Evolutionary conservation across 2,797 vertebrate genomes (phyloP).

Genomic region (Galaxias olidus): DNA sequence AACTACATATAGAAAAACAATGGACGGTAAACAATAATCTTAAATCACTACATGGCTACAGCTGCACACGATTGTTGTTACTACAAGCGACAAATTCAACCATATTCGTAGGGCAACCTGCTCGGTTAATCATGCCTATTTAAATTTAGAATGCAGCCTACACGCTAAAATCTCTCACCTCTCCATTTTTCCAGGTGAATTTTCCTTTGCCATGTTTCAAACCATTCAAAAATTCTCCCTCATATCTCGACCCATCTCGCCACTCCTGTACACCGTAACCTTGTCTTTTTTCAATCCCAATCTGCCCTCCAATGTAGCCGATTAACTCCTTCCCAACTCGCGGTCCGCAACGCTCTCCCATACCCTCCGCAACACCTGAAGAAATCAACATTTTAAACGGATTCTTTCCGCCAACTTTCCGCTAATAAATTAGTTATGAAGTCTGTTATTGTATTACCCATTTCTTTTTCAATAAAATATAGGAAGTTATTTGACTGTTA

Average conservation of each 20-base stretch:
- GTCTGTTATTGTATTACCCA: too few species aligned
- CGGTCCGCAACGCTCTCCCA: not conserved
- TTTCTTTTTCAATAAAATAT: too few species aligned
- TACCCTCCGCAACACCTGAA: not conserved
- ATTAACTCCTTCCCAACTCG: not conserved
- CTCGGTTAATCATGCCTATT: too few species aligned
- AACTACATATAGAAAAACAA: constrained; percentile 64
- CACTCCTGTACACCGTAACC: constrained; percentile 68
- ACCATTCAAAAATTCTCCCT: constrained; percentile 72
- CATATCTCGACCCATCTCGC: constrained; percentile 79
- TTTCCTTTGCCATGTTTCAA: constrained; percentile 78
- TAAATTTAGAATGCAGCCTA: too few species aligned
- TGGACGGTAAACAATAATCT: not conserved
- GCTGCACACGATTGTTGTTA: too few species aligned
- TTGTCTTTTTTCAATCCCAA: not conserved
- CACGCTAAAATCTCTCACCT: constrained; percentile 61
- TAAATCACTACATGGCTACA: too few species aligned
- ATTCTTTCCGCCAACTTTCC: not conserved
- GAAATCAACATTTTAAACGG: not conserved
- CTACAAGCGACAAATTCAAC: too few species aligned
- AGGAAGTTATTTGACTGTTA: too few species aligned
- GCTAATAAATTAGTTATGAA: too few species aligned
- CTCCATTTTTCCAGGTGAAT: constrained; percentile 74
- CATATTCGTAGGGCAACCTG: too few species aligned
- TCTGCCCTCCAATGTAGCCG: not conserved